Evolutionary conservation across 2,888 invertebrate genomes (phyloP).

Genomic region (Drosophila mercatorum): DNA sequence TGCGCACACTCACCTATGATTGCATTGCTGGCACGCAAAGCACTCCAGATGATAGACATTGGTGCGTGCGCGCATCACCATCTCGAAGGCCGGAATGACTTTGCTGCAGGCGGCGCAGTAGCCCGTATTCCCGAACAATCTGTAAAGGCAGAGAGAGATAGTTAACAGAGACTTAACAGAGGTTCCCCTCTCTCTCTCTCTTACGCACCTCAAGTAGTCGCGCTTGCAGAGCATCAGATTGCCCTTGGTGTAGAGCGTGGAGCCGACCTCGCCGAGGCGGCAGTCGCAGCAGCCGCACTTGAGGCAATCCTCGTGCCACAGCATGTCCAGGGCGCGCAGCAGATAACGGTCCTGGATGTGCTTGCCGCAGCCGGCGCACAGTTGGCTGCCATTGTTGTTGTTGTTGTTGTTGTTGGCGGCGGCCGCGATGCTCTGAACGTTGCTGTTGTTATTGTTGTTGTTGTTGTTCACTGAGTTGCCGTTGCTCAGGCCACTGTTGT

Average conservation of each 20-base stretch:
- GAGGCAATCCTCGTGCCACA: conserved; percentile 99
- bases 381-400: conserved; percentile 86
- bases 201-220: conserved; percentile 94
- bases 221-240: conserved; percentile 97
- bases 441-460: conserved; percentile 49
- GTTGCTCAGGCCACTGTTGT: conserved; percentile 61
- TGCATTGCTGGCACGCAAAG: conserved; percentile 99
- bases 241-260: conserved; percentile 97
- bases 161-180: background rate
- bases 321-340: conserved; percentile 95
- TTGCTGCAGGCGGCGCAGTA: conserved; percentile 99
- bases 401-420: conserved; percentile 77
- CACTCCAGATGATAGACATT: conserved; percentile 99
- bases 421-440: conserved; percentile 73
- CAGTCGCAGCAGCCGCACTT: conserved; percentile 99
- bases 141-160: conserved; percentile 80
- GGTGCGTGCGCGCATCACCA: conserved; percentile 98
- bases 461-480: conserved; percentile 56
- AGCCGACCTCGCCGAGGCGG: conserved; percentile 97
- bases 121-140: conserved; percentile 97
- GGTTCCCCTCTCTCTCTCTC: background rate
- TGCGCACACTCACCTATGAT: conserved; percentile 92
- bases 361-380: conserved; percentile 97
- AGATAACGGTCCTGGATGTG: conserved; percentile 96
- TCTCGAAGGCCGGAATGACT: conserved; percentile 99